Evolutionary conservation across 2,797 vertebrate genomes (phyloP), one percentile per base, ranked within the genome.

Genomic region (Epinephelus coioides): DNA sequence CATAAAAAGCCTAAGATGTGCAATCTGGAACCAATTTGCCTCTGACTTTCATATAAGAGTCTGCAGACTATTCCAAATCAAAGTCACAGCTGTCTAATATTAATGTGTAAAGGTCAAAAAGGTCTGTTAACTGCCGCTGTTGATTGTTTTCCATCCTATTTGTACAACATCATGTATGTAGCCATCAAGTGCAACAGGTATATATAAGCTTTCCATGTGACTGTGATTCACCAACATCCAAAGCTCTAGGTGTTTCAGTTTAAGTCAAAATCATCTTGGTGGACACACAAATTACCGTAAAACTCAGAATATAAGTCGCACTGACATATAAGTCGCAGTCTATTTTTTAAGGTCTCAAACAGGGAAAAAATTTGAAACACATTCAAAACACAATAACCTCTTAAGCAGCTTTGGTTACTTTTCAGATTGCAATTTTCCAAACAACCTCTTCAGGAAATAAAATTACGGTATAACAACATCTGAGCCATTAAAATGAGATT

Each of bases 11-110:
- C 18, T 9, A 38, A 7, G 44, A 67, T 79, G 60, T 82, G 61
- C 62, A 69, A 78, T 76, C 66, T 70, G 59, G 56, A 88, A 78
- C 19, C 34, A 21, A 79, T 67, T 74, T 83, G 10, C 21, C 46
- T 70, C 59, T 64, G 54, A 17, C 15, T 69, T 50, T 38, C 5
- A 50, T 21, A 49, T 50, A 50, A 69, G 73, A 66, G 21, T 83
- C 73, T 69, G 55, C 69, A 59, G 62, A 69, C 25, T 23, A 27
- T 21, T 54, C n/a, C 5, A 50, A 62, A 67, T 81, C 21, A 85
- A 27, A 44, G 60, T 50, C 54, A 34, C 9, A 43, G 38, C 30
- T 34, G 73, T 34, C 62, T 21, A 68, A 27, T 66, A 53, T 78
- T 30, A 53, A 65, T 27, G 27, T 19, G 18, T 8, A 34, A 73